Evolutionary conservation across 2,797 vertebrate species (phyloP), one percentile per base, ranked within the genome.

Genomic region (Epinephelus awoara): DNA sequence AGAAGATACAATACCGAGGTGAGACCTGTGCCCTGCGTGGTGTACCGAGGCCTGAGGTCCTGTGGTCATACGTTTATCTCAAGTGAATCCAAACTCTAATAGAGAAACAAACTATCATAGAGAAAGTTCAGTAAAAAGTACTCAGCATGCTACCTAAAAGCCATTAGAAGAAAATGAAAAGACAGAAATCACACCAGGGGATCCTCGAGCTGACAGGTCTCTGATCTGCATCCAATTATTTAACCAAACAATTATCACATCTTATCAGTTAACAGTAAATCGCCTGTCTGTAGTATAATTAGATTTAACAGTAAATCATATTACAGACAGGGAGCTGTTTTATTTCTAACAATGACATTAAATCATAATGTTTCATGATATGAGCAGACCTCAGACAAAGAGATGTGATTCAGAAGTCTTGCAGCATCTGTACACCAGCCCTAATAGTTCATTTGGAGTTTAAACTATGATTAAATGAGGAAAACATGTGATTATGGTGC

Each of bases 381-480:
- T 68, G 80, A 79, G 63, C 76, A 85, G 78, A 88, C 83, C 76
- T 88, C 75, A 74, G 76, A 85, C 63, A 75, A 62, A 83, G 61
- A 81, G 74, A 72, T 80, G 72, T 83, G 71, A 79, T 78, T 86
- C 59, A 80, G 84, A 90, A 80, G 74, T 92, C 89, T 90, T 93
- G 89, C 88, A 93, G 91, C 89, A 92, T 92, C 85, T 85, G 75
- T 89, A 85, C 79, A 89, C 85, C 90, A 93, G 92, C 92, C 89
- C 92, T 94, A 89, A 83, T 75, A 85, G 67, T 83, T 87, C 51
- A 82, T 76, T 77, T 89, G 82, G 69, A 85, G 82, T 67, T 80
- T 38, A 62, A 80, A 82, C 49, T 71, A 77, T 12, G 21, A 71
- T 58, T 59, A 75, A 78, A 85, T 42, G 58, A 72, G 74, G 50